A percentile compares a stretch with the other conserved stretches of the same genome.
These are phyloP conservation scores for Seriola aureovittata DNA, from an alignment of 2,113 vertebrate genomes.

Conservation along the genomic window DNA sequence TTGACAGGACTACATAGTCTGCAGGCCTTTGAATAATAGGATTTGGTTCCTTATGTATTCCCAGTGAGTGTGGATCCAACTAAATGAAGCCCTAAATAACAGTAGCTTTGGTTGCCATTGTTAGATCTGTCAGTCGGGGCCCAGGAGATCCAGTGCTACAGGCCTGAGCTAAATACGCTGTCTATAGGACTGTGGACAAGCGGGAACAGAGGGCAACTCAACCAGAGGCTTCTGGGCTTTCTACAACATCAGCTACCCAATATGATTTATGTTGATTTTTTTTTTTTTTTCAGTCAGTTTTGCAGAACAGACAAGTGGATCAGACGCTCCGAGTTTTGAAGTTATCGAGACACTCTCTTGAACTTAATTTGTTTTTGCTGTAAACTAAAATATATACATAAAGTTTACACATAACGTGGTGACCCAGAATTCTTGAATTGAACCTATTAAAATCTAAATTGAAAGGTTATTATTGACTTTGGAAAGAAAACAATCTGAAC, in stretches of 20 bases:
- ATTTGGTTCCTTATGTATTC: constrained; percentile 32
- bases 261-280: constrained; percentile 79
- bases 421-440: too few species aligned
- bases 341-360: not conserved
- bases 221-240: constrained; percentile 48
- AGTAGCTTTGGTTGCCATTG: constrained; percentile 60
- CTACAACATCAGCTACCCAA: constrained; percentile 39
- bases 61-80: constrained; percentile 24
- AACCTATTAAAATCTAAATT: not conserved
- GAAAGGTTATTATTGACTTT: too few species aligned
- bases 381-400: not conserved
- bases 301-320: constrained; percentile 46
- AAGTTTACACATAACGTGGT: too few species aligned
- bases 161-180: constrained; percentile 69
- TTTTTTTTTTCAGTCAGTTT: too few species aligned
- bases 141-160: constrained; percentile 67
- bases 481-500: too few species aligned
- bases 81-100: constrained; percentile 70
- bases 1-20: constrained; percentile 13
- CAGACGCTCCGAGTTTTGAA: constrained; percentile 32
- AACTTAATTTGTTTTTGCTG: constrained; percentile 19
- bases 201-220: constrained; percentile 41
- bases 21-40: constrained; percentile 46
- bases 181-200: constrained; percentile 51
- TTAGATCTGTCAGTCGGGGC: constrained; percentile 75